Base-by-base conservation (phyloP, 2,888 invertebrate species). In the Xestia c-nigrum region DNA sequence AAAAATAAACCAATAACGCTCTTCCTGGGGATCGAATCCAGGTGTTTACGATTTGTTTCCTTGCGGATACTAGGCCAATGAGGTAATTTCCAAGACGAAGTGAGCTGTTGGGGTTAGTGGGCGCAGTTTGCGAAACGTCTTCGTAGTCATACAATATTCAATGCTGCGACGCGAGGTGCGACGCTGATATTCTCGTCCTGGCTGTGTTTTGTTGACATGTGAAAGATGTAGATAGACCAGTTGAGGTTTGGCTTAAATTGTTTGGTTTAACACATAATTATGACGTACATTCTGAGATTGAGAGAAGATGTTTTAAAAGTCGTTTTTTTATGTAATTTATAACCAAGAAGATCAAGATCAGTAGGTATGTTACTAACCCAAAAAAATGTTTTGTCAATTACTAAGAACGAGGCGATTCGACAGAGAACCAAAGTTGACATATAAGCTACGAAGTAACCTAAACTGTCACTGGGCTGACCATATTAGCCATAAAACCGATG, bases 131-230 rank as follows among this genome's bases (percentile, higher is more conserved):
- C 64, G 75, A 70, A 59, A 69, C 67, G 47, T 59, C 73, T 82
- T 67, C 73, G 43, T 70, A 24, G 76, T 82, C 85, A 87, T 86
- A 75, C 80, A 87, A 86, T 87, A 86, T 86, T 86, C 82, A 86
- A 59, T 74, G 64, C 67, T 87, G 82, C 82, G 82, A 82, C 87
- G 79, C 66, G n/a, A 75, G 81, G 70, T 81, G 78, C 43, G 72
- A 72, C 67, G 43, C 76, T 72, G 57, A 86, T 84, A 74, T 64
- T 78, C 72, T 24, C 55, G 16, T 74, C 57, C 21, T 77, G 47
- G 14, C 47, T 47, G 46, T 74, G 38, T 72, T 21, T 74, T 80
- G 24, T 72, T 61, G 38, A 43, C 57, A 16, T 61, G 38, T 6
- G 21, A 50, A 70, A 7, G 3, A 9, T 16, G 38, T 64, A 19